A percentile compares a stretch with the other conserved stretches of the same genome.
These are phyloP conservation scores for Seriola quinqueradiata DNA, from an alignment of 2,113 vertebrate species.

Conservation along the genomic window DNA sequence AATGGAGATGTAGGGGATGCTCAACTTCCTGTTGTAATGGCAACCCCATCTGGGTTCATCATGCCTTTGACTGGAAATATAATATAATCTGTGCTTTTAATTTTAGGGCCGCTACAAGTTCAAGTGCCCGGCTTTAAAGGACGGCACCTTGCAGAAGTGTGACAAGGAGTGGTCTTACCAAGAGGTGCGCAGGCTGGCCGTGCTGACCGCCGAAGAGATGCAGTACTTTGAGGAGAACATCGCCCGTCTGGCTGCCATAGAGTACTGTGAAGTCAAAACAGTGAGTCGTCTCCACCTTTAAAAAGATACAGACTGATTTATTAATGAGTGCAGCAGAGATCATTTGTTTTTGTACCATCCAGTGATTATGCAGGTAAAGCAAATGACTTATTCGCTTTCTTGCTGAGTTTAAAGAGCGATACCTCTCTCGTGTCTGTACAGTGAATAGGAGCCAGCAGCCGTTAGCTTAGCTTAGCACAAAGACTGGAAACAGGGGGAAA, in stretches of 20 bases:
- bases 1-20: too few species aligned
- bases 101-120: slow-evolving; percentile 78
- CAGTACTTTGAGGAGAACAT: slow-evolving; percentile 80
- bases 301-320: neutral
- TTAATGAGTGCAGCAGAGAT: neutral
- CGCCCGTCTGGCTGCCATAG: slow-evolving; percentile 66
- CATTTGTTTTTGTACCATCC: too few species aligned
- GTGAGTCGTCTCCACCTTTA: slow-evolving; percentile 59
- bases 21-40: too few species aligned
- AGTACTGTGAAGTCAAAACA: slow-evolving; percentile 78
- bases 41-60: too few species aligned
- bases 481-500: too few species aligned
- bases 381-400: too few species aligned
- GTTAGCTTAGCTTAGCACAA: too few species aligned
- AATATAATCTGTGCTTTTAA: neutral
- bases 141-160: slow-evolving; percentile 55
- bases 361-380: too few species aligned
- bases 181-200: slow-evolving; percentile 81
- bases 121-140: slow-evolving; percentile 75
- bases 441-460: too few species aligned
- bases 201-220: slow-evolving; percentile 79
- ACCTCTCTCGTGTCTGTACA: too few species aligned
- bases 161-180: slow-evolving; percentile 72
- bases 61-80: neutral
- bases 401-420: too few species aligned